Evolutionary conservation across 1,140 invertebrate species (phyloP).

Genomic region (Eupeodes corollae): DNA sequence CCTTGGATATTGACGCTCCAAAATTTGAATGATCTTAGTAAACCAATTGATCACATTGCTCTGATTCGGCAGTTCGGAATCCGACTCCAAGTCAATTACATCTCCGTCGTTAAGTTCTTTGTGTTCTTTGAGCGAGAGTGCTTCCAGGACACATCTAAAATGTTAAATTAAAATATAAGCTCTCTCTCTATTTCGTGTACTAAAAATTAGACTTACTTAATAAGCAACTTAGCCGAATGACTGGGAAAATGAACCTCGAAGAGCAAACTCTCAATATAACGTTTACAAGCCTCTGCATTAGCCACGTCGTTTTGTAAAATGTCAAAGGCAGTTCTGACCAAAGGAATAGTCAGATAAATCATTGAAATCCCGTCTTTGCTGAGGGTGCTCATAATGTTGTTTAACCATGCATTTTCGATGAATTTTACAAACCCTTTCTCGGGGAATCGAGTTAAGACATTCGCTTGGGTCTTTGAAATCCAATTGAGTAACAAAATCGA

Average conservation of each 20-base stretch:
- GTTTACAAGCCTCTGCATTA: slow-evolving; percentile 7
- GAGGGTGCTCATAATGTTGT: slow-evolving; percentile 11
- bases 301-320: slow-evolving; percentile 15
- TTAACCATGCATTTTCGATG: slow-evolving; percentile 24
- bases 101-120: slow-evolving; percentile 18
- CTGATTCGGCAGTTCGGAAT: slow-evolving; percentile 10
- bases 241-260: slow-evolving; percentile 16
- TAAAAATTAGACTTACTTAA: slow-evolving; percentile 35
- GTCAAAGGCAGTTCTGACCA: slow-evolving; percentile 15
- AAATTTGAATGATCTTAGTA: slow-evolving; percentile 37
- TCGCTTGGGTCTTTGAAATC: slow-evolving; percentile 47
- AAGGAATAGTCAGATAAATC: slow-evolving; percentile 19
- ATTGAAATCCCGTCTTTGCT: slow-evolving; percentile 22
- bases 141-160: slow-evolving; percentile 40
- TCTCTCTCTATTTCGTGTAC: background rate
- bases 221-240: slow-evolving; percentile 33
- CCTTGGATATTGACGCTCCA: slow-evolving; percentile 53
- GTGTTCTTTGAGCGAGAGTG: slow-evolving; percentile 7
- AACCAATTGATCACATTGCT: slow-evolving; percentile 37
- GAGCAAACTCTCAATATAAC: slow-evolving; percentile 21
- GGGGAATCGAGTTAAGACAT: slow-evolving; percentile 19
- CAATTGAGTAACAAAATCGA: slow-evolving; percentile 45
- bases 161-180: slow-evolving; percentile 10
- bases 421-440: slow-evolving; percentile 26
- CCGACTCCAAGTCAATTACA: slow-evolving; percentile 37